phyloP scores from a whole-genome alignment of 53 echinoderm and acorn worm genomes.

The Astropecten irregularis region DNA sequence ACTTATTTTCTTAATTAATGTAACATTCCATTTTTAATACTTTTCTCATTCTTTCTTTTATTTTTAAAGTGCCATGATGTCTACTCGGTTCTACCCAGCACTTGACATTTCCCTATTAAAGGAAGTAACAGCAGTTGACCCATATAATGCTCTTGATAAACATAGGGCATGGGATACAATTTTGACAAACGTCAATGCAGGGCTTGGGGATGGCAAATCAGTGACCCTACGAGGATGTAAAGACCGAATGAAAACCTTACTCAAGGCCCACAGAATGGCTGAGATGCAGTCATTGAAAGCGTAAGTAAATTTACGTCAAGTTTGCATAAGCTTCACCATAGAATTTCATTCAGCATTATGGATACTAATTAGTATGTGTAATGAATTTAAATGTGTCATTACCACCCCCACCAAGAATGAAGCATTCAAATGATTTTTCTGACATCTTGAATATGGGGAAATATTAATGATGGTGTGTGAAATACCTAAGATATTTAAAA shows the following conservation, averaged over 20 bases:
- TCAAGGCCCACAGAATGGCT: background rate
- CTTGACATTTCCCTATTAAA: background rate
- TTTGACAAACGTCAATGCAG: background rate
- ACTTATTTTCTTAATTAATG: background rate
- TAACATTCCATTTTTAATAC: background rate
- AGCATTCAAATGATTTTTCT: too few relatives aligned
- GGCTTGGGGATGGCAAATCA: background rate
- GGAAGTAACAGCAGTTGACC: background rate
- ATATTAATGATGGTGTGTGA: too few relatives aligned
- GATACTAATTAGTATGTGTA: too few relatives aligned
- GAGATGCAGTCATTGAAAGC: constrained; percentile 34
- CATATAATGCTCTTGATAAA: background rate
- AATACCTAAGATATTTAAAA: too few relatives aligned
- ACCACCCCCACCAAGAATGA: too few relatives aligned
- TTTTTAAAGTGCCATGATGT: background rate
- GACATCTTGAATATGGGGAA: too few relatives aligned
- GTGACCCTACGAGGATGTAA: constrained; percentile 4
- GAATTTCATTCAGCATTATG: too few relatives aligned
- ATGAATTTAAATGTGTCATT: too few relatives aligned
- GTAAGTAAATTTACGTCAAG: too few relatives aligned
- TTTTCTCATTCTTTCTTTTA: background rate
- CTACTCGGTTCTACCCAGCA: background rate
- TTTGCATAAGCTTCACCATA: too few relatives aligned
- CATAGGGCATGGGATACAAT: background rate
- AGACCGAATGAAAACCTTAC: constrained; percentile 6